Base-by-base conservation (phyloP, 2,113 vertebrate genomes). In the Neogale vison region DNA sequence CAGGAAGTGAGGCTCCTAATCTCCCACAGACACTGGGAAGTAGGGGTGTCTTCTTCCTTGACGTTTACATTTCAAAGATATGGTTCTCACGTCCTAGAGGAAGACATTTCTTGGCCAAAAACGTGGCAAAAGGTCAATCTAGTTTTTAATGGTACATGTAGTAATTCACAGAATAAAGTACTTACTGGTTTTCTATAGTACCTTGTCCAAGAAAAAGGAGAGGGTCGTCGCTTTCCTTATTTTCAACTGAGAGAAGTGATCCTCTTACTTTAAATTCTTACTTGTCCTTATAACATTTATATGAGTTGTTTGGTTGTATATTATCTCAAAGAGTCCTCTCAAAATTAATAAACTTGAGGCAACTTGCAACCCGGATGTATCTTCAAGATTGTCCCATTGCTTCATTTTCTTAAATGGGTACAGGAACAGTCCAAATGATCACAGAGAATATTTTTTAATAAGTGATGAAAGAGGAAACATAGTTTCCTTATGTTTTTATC, bases 381-480 rank as follows among this genome's bases (percentile, higher is more conserved):
- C 3, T 6, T 92, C 18, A 57, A 63, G 21, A 61, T 79, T 87
- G n/a, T 92, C 6, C 3, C 1, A 63, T 55, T 80, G 3, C 1
- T 88, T 23, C 26, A 26, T 91, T 90, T 88, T 61, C n/a, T 63
- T 90, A 23, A 69, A 0, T 47, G 23, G 7, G 2, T 92, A 80
- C 1, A n/a, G 12, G 4, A 95, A 74, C 6, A 89, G 34, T 26
- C 1, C 31, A 94, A 74, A 17, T n/a, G 20, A 85, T 61, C 36
- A 50, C 12, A 67, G 1, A 84, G 45, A 94, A 3, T 59, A 47
- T 65, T 8, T 57, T 88, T 77, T 86, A 89, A 23, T 67, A 82
- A 93, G 31, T 82, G 82, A 61, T 92, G 63, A 96, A 14, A 93
- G 3, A 85, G 50, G 20, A 96, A 87, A 12, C 71, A 94, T 20